A percentile compares a stretch with the other conserved stretches of the same genome.
These are phyloP conservation scores for Apolygus lucorum DNA, from an alignment of 1,140 invertebrate genomes.

Conservation along the genomic window DNA sequence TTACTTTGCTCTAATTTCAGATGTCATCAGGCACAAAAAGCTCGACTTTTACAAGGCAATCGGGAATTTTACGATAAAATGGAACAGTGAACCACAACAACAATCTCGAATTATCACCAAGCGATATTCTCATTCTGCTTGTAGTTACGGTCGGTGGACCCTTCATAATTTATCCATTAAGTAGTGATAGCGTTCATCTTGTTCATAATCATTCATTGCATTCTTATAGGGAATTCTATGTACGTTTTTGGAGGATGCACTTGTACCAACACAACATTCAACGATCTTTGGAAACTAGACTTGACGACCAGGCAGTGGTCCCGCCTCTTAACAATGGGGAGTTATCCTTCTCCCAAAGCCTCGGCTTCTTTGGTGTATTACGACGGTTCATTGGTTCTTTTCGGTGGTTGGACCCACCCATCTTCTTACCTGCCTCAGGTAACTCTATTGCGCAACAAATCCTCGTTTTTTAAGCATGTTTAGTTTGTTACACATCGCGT, in stretches of 20 bases:
- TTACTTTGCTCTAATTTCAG: conserved; percentile 43
- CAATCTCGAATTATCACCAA: conserved; percentile 66
- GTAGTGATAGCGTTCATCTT: too few relatives aligned
- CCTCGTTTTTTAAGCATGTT: too few relatives aligned
- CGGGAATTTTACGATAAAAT: conserved; percentile 55
- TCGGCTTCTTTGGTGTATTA: conserved; percentile 83
- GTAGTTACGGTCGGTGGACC: conserved; percentile 60
- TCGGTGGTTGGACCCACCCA: conserved; percentile 93
- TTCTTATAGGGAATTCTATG: conserved; percentile 59
- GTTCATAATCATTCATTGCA: conserved; percentile 24
- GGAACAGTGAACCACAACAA: conserved; percentile 48
- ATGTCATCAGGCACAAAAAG: conserved; percentile 59
- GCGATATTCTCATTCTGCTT: conserved; percentile 85
- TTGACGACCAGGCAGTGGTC: conserved; percentile 74
- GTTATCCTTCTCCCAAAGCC: conserved; percentile 92
- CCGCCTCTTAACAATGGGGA: conserved; percentile 68
- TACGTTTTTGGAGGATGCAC: conserved; percentile 95
- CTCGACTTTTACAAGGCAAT: conserved; percentile 59
- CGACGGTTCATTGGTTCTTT: conserved; percentile 74
- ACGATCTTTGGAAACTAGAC: conserved; percentile 93
- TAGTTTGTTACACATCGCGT: too few relatives aligned
- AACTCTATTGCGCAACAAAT: too few relatives aligned
- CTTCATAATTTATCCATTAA: too few relatives aligned
- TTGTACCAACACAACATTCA: conserved; percentile 88
- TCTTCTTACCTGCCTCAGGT: conserved; percentile 75